Evolutionary conservation across 2,113 vertebrate genomes (phyloP).

Genomic region (Onychostruthus taczanowskii): DNA sequence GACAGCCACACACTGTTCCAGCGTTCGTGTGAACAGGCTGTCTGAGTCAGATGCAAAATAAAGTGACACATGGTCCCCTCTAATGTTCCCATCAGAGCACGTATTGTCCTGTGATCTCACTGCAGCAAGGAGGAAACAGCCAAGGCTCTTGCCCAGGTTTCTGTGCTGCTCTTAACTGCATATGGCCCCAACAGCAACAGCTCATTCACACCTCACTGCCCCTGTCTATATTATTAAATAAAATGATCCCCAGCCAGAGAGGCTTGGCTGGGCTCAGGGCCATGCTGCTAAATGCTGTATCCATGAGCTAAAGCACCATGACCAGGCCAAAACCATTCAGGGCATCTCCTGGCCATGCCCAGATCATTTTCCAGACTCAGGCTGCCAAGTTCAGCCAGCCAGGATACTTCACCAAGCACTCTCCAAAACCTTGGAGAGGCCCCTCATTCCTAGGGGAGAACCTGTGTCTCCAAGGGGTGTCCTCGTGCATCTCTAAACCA

Average conservation of each 20-base stretch:
- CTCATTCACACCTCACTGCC: neutral
- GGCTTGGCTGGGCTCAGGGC: neutral
- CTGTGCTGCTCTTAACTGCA: neutral
- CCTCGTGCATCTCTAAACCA: neutral
- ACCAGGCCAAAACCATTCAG: neutral
- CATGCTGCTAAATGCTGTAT: accelerated
- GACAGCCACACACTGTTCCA: slow-evolving; percentile 37
- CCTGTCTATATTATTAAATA: neutral
- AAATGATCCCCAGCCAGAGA: neutral
- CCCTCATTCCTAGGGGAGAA: neutral
- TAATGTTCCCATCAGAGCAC: slow-evolving; percentile 34
- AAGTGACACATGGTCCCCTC: slow-evolving; percentile 4
- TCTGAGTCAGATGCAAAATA: slow-evolving; percentile 42
- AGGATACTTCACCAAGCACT: neutral
- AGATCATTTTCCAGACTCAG: neutral
- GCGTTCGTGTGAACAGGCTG: neutral
- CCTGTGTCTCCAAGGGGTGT: neutral
- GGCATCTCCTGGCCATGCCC: neutral
- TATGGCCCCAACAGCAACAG: neutral
- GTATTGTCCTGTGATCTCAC: neutral
- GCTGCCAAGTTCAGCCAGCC: neutral
- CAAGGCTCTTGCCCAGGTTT: neutral
- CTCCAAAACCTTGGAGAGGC: neutral
- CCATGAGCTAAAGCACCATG: neutral
- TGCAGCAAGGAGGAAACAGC: neutral